A percentile compares a stretch with the other conserved stretches of the same genome.
These are phyloP conservation scores for Cyclina sinensis DNA, from an alignment of 1,140 invertebrate species.

Conservation along the genomic window DNA sequence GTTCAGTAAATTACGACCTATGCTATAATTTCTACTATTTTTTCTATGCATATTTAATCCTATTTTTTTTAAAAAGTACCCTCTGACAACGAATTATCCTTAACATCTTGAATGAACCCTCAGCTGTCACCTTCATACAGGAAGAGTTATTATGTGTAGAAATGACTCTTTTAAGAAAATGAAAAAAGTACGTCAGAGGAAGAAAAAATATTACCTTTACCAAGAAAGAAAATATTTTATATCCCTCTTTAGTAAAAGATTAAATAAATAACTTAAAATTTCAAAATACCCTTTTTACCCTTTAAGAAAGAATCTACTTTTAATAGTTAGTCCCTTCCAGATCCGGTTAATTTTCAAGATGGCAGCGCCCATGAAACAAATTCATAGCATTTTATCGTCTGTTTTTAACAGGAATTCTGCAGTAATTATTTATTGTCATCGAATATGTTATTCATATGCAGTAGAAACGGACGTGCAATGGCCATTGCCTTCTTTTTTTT, in stretches of 20 bases:
- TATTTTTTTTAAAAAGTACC: background rate
- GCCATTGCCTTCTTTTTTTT: too few species aligned
- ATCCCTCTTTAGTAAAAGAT: too few species aligned
- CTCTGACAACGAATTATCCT: slow-evolving; percentile 14
- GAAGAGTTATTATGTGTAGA: background rate
- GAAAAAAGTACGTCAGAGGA: too few species aligned
- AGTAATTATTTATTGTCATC: background rate
- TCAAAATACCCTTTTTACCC: too few species aligned
- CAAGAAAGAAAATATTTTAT: too few species aligned
- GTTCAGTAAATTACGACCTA: too few species aligned
- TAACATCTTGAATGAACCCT: slow-evolving; percentile 17
- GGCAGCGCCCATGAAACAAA: slow-evolving; percentile 54
- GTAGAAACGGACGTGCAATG: too few species aligned
- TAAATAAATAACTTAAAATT: too few species aligned
- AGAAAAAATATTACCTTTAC: too few species aligned
- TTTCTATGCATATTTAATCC: too few species aligned
- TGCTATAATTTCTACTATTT: too few species aligned
- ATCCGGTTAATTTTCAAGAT: slow-evolving; percentile 65
- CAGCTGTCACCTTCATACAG: slow-evolving; percentile 8
- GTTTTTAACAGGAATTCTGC: background rate
- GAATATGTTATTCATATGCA: background rate
- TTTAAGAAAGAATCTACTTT: background rate
- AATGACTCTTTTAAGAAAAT: too few species aligned
- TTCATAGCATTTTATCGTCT: background rate
- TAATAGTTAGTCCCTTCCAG: background rate